Percentiles rank a stretch among this genome's conserved stretches.
Evolutionary conservation across 2,113 vertebrate genomes (phyloP).

Genomic region (Rostratula benghalensis): DNA sequence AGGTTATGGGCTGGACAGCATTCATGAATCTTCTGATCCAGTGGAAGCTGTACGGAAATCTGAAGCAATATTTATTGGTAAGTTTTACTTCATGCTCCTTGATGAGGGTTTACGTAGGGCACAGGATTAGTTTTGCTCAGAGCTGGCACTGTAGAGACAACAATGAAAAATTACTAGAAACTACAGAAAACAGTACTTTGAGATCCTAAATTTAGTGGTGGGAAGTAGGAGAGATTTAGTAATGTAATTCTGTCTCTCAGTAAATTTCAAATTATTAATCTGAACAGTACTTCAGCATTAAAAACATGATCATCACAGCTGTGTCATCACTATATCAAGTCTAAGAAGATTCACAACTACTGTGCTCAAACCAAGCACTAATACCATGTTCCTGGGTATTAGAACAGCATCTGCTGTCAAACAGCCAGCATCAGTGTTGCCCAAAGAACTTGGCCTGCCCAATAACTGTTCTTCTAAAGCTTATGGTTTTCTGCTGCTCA

Average conservation of each 20-base stretch:
- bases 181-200: neutral
- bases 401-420: neutral
- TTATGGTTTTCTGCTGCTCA: neutral
- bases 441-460: neutral
- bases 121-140: neutral
- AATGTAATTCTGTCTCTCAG: neutral
- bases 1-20: constrained; percentile 86
- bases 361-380: neutral
- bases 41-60: constrained; percentile 80
- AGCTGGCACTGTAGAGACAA: neutral
- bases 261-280: neutral
- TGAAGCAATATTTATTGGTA: constrained; percentile 87
- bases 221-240: neutral
- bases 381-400: neutral
- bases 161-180: neutral
- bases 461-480: neutral
- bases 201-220: neutral
- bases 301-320: neutral
- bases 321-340: neutral
- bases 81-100: neutral
- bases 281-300: neutral
- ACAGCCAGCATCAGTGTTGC: neutral
- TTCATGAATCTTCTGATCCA: constrained; percentile 84
- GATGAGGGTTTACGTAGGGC: neutral
- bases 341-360: neutral